Conservation (phyloP, 2,888 invertebrate genomes). For the Aelia acuminata region DNA sequence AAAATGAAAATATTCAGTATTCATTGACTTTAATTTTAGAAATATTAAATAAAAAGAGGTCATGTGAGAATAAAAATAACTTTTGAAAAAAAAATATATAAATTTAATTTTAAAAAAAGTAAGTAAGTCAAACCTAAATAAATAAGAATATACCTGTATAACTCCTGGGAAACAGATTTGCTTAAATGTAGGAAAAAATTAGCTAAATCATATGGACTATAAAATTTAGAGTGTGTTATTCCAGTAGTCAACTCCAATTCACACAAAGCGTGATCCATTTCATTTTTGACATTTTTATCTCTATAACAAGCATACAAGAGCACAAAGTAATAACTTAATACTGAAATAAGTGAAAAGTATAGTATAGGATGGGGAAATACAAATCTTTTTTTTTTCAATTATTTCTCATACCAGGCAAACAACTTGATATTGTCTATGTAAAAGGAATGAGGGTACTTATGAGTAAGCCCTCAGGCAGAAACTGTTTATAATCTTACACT, state of each 20-base stretch:
- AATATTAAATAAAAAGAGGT: too few relatives aligned
- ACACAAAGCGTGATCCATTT: slow-evolving; percentile 10
- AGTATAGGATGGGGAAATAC: background rate
- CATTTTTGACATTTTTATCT: background rate
- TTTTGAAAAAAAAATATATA: background rate
- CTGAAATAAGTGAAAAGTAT: background rate
- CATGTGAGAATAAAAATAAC: too few relatives aligned
- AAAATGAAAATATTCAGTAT: too few relatives aligned
- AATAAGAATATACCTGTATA: slow-evolving; percentile 4
- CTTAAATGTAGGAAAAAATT: slow-evolving; percentile 1
- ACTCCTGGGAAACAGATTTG: slow-evolving; percentile 31
- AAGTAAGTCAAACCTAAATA: background rate
- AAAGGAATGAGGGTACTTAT: too few relatives aligned
- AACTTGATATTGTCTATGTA: too few relatives aligned
- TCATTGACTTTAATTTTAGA: too few relatives aligned
- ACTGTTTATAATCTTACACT: too few relatives aligned
- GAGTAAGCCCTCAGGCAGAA: too few relatives aligned
- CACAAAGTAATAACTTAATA: background rate
- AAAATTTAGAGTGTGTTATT: background rate
- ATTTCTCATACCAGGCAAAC: too few relatives aligned
- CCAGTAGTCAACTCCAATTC: background rate
- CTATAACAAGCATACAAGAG: background rate
- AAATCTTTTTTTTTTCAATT: too few relatives aligned
- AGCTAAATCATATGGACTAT: background rate
- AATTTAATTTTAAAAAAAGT: background rate